Conservation (phyloP, 2,113 vertebrate species). For the Synchiropus splendidus region DNA sequence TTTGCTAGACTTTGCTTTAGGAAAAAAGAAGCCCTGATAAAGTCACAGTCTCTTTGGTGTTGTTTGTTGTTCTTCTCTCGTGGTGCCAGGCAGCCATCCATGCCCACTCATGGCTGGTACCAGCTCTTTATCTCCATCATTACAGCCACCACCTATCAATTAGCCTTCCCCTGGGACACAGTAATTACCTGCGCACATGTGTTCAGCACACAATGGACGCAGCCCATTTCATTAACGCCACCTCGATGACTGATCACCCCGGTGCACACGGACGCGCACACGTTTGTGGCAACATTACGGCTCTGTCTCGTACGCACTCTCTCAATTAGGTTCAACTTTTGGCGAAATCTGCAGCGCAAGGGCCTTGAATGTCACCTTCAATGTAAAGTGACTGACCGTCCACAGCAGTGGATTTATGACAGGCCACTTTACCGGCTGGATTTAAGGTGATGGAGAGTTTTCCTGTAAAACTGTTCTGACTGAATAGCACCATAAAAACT, state of each 20-base stretch:
- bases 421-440: no score
- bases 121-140: constrained; percentile 41
- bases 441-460: no score
- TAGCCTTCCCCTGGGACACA: constrained; percentile 55
- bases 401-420: no score
- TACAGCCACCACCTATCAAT: constrained; percentile 56
- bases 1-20: no score
- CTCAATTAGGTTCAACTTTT: no score
- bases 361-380: no score
- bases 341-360: constrained; percentile 3
- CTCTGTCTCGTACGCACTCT: not conserved
- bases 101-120: constrained; percentile 13
- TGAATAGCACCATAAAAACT: no score
- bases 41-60: no score
- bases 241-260: constrained; percentile 53
- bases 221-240: constrained; percentile 61
- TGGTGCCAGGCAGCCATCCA: constrained; percentile 31
- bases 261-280: constrained; percentile 7
- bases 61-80: constrained; percentile 12
- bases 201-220: constrained; percentile 59
- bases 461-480: no score
- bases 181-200: constrained; percentile 66
- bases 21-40: no score
- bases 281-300: constrained; percentile 3
- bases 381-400: no score